Conservation (phyloP, 2,113 vertebrate species). For the Microcebus murinus region DNA sequence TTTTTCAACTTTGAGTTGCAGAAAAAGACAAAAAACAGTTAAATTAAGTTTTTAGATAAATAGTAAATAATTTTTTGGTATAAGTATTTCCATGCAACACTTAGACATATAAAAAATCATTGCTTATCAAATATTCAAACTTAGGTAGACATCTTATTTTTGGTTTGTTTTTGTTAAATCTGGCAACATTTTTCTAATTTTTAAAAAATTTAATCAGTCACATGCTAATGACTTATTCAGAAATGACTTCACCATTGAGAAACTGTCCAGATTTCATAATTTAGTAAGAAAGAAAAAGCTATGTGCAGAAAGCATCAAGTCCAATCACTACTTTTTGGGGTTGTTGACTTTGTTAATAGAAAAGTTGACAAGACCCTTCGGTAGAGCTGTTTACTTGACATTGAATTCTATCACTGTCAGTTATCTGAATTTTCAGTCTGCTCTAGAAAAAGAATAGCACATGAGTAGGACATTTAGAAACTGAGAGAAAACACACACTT, state of each 20-base stretch:
- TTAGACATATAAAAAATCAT: background rate
- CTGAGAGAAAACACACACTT: background rate
- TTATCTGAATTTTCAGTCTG: constrained; percentile 23
- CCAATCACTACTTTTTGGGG: background rate
- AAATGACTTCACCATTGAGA: background rate
- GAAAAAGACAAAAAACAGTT: background rate
- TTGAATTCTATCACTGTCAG: background rate
- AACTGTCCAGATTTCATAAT: background rate
- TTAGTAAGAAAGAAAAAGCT: background rate
- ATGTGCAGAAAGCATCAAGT: background rate
- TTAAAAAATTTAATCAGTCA: background rate
- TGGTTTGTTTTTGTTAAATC: background rate
- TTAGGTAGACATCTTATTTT: background rate
- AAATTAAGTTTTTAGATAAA: background rate
- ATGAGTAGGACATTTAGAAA: background rate
- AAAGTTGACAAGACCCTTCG: background rate
- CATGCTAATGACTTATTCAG: background rate
- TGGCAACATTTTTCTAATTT: background rate
- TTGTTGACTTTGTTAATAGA: background rate
- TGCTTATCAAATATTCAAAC: background rate
- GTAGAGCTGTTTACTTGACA: background rate
- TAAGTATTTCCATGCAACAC: background rate
- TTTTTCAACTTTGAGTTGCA: background rate
- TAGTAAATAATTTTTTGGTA: background rate
- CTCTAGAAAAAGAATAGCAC: background rate